Evolutionary conservation across 1,140 invertebrate genomes (phyloP).

Genomic region (Caligus rogercresseyi): DNA sequence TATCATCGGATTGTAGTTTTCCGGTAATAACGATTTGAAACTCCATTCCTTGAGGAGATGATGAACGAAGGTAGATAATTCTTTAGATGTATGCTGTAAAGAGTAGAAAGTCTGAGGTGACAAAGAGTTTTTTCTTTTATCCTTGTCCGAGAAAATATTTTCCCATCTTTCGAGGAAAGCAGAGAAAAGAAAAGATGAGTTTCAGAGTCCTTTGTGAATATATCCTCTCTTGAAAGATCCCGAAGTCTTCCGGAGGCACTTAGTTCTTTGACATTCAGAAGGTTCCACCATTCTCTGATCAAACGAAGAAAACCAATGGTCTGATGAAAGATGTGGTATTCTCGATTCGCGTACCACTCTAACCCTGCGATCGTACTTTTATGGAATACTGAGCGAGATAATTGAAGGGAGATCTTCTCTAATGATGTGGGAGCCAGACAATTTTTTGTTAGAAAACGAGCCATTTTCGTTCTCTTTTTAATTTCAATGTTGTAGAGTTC

Average conservation of each 20-base stretch:
- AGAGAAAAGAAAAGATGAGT: background rate
- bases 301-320: background rate
- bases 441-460: background rate
- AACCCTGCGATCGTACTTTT: background rate
- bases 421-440: background rate
- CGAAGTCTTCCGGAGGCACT: background rate
- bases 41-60: background rate
- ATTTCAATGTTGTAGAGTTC: background rate
- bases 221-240: background rate
- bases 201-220: too few species aligned
- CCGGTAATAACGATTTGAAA: background rate
- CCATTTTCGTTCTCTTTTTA: background rate
- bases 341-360: background rate
- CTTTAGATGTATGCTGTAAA: background rate
- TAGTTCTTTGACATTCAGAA: background rate
- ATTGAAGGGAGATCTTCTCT: background rate
- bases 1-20: background rate
- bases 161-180: background rate
- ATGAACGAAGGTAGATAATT: constrained; percentile 21
- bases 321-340: background rate
- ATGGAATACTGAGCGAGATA: background rate
- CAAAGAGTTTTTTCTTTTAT: background rate
- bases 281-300: background rate
- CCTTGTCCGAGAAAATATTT: background rate
- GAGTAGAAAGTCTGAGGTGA: background rate